Base-by-base conservation (phyloP, 1,140 invertebrate genomes). In the Phymorhynchus buccinoides region DNA sequence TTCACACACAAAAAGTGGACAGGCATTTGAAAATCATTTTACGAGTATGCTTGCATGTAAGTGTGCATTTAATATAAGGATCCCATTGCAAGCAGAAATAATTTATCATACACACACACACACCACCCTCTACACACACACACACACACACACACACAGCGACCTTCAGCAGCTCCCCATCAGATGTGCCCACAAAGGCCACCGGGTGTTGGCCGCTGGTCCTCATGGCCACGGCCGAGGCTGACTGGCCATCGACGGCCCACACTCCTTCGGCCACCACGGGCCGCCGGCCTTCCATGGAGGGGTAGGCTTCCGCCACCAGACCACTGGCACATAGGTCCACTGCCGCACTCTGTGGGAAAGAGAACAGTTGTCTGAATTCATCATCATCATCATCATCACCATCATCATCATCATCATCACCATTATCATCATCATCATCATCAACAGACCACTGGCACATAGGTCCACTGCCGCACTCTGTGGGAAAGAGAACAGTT, bases 161-260 rank as follows among this genome's bases (percentile, higher is more conserved):
- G 44, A 90, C 89, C 88, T 90, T 90, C 48, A 83, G 75, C 0
- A 90, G 16, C 16, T 81, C 66, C 3, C 87, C 89, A 82, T 71
- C 56, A 16, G 84, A 80, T 14, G 88, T 88, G 16, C 88, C 89
- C 66, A 89, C 73, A 68, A 85, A 90, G 39, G 84, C 52, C 18
- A 86, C 68, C n/a, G 66, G 71, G 71, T 87, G 83, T 12, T 86
- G 16, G 6, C 62, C 77, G 71, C 87, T 87, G 22, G 62, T 30
- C 16, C 35, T 79, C 27, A 87, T 81, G n/a, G 86, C 37, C 27
- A 90, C 27, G 1, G 88, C 82, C 12, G 85, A 87, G 44, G 87
- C 80, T 18, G 81, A 4, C 18, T 81, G 86, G 7, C 68, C 84
- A 48, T 80, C 56, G 39, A 89, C 48, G 3, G 83, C 79, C 41